Percentiles rank a stretch among this genome's conserved stretches.
phyloP scores from a whole-genome alignment of 2,113 vertebrate species.

The Alaudala cheleensis region DNA sequence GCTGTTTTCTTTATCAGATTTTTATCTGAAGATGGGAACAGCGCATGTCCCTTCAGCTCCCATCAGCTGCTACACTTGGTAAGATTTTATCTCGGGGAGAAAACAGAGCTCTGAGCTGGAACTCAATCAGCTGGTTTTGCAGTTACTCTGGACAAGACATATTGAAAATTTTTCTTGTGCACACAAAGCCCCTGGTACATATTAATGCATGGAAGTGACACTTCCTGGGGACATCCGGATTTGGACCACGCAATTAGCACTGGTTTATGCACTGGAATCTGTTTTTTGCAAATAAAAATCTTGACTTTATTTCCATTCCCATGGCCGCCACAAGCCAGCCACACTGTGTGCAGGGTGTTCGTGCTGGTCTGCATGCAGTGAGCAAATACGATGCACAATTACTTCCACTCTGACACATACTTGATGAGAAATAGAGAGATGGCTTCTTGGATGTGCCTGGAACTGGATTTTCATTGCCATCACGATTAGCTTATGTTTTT shows the following conservation, averaged over 20 bases:
- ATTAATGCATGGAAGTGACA: conserved; percentile 20
- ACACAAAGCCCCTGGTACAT: not conserved
- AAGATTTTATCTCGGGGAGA: conserved; percentile 23
- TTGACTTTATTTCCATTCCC: not conserved
- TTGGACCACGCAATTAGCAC: not conserved
- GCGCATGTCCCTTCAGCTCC: not conserved
- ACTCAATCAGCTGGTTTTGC: conserved; percentile 51
- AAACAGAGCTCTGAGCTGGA: not conserved
- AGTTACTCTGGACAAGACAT: conserved; percentile 5
- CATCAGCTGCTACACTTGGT: conserved; percentile 25
- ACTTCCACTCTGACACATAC: not conserved
- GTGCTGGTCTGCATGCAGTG: not conserved
- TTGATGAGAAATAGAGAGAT: conserved; percentile 12
- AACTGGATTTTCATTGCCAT: conserved; percentile 23
- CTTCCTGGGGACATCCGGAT: conserved; percentile 41
- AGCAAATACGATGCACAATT: not conserved
- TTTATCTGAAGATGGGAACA: conserved; percentile 63
- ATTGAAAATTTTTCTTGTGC: conserved; percentile 13
- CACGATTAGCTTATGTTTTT: not conserved
- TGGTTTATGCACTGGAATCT: not conserved
- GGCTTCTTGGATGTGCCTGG: not conserved
- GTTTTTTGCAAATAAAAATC: not conserved
- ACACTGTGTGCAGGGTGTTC: not conserved
- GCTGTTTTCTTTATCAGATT: conserved; percentile 64
- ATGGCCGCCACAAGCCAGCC: not conserved